These are phyloP conservation scores for Danaus melanippus DNA, from an alignment of 1,140 invertebrate species.

Conservation along the genomic window DNA sequence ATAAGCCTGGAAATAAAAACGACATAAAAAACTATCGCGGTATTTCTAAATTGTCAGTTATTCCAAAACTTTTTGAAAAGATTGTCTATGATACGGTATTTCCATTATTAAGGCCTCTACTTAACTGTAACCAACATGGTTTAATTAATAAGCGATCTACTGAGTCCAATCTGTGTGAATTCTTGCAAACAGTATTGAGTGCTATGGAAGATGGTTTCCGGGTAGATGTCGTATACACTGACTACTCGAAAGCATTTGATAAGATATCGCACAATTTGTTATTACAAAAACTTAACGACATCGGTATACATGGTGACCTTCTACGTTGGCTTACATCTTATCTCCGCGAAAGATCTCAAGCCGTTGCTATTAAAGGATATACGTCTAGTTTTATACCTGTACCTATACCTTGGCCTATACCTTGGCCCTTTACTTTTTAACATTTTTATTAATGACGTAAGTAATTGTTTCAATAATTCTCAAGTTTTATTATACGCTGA, in stretches of 20 bases:
- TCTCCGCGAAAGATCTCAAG: constrained; percentile 2
- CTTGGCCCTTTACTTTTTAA: constrained; percentile 9
- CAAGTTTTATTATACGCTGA: constrained; percentile 6
- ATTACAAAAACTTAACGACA: constrained; percentile 4
- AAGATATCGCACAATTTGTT: constrained; percentile 10
- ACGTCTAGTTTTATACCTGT: constrained; percentile 3
- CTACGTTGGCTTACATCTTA: constrained; percentile 7
- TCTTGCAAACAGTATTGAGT: constrained; percentile 1
- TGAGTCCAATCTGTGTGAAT: constrained; percentile 12
- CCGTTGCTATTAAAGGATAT: constrained; percentile 7
- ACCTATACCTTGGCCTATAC: too few species aligned
- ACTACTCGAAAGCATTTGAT: constrained; percentile 10
- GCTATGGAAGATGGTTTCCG: constrained; percentile 7
- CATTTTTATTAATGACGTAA: constrained; percentile 10
- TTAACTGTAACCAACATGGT: constrained; percentile 7
- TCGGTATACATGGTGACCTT: constrained; percentile 10
- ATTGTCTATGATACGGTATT: constrained; percentile 5
- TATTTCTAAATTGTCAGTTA: constrained; percentile 3
- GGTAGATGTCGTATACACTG: constrained; percentile 9
- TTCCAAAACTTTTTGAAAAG: constrained; percentile 7
- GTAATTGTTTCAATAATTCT: neutral
- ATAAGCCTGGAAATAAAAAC: neutral
- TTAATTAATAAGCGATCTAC: constrained; percentile 8
- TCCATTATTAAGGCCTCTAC: constrained; percentile 5
- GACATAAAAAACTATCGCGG: neutral